Base-by-base conservation (phyloP, 2,113 vertebrate species). In the Columba livia region DNA sequence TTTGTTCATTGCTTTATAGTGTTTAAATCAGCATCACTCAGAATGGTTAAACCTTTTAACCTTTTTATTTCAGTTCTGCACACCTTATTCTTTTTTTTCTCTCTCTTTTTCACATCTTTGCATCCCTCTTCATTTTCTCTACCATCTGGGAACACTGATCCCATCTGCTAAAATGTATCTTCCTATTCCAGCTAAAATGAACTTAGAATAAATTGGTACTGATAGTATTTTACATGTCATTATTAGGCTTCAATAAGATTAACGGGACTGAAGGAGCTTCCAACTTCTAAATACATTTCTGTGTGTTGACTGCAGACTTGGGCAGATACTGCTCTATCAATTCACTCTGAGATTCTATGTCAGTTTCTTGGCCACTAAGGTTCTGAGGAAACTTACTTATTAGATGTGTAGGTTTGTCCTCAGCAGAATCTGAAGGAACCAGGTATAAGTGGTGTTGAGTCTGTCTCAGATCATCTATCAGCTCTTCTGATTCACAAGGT, bases 201-300 rank as follows among this genome's bases (percentile, higher is more conserved):
- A 93, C 32, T 74, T 67, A 53, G 71, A 95, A 83, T 82, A 94
- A 86, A 93, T 60, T 5, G 42, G 47, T 67, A 80, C 47, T 80
- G 60, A 67, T 94, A 79, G 66, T 72, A 93, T 94, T 95, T 91
- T 60, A 75, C 44, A 65, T 11, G 29, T 92, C 89, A 91, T 65
- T 61, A 81, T 92, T 70, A 92, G 70, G 78, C 84, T 96, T 89
- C 85, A 87, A 66, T 79, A 87, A 95, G 91, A 94, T 94, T 92
- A 96, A 95, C 50, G 31, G 17, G 21, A 88, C 61, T 66, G 54
- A 58, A 73, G 62, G 50, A 74, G 29, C 79, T 96, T 92, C 80
- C 78, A 79, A 36, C 65, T 95, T 81, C 14, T 31, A 93, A 95
- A 94, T 21, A 57, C 66, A 79, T 79, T 85, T 71, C 64, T 89